Evolutionary conservation across 2,888 invertebrate genomes (phyloP).

Genomic region (Megastigmus dorsalis): DNA sequence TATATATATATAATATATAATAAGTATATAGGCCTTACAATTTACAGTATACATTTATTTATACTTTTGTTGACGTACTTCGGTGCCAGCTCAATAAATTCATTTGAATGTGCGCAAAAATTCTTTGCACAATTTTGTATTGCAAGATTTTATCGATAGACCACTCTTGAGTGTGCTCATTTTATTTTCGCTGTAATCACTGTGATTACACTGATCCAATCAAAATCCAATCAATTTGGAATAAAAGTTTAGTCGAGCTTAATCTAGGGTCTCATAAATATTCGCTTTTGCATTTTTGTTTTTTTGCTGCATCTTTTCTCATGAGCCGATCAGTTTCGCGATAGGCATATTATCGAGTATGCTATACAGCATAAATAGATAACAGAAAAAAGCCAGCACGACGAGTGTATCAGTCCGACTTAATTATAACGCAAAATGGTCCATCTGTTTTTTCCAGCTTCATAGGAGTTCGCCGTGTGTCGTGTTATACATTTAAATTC

Average conservation of each 20-base stretch:
- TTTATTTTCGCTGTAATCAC: not conserved
- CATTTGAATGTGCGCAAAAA: not conserved
- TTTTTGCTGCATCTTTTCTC: not conserved
- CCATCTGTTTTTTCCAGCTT: conserved; percentile 41
- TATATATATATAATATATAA: too few species aligned
- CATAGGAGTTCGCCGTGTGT: too few species aligned
- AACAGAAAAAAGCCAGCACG: not conserved
- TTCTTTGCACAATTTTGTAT: not conserved
- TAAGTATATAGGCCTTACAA: not conserved
- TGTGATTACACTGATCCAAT: not conserved
- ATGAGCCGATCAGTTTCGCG: not conserved
- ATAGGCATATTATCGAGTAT: not conserved
- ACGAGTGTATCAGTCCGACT: conserved; percentile 30
- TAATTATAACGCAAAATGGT: conserved; percentile 28
- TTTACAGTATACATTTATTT: not conserved
- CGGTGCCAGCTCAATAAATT: not conserved
- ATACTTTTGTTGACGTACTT: not conserved
- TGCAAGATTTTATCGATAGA: not conserved
- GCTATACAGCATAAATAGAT: conserved; percentile 2
- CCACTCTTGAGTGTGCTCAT: not conserved
- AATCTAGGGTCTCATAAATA: not conserved
- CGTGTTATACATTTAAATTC: not conserved
- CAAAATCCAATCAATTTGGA: not conserved
- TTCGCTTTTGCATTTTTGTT: not conserved
- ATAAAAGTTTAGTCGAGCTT: not conserved